Percentiles rank a stretch among this genome's conserved stretches.
phyloP scores from a whole-genome alignment of 2,113 vertebrate species.

The Callospermophilus lateralis region DNA sequence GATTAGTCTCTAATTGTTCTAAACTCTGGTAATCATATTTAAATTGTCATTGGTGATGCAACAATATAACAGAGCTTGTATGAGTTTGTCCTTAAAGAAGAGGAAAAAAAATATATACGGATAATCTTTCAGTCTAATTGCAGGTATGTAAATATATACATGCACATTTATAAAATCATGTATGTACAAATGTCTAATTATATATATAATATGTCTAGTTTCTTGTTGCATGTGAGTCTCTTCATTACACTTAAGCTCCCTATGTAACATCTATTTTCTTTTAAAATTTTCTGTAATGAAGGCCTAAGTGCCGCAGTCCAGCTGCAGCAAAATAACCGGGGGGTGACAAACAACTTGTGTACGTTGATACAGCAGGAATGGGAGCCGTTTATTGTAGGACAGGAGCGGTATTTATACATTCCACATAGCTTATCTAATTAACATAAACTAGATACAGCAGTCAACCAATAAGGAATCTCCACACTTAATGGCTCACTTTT shows the following conservation, averaged over 20 bases:
- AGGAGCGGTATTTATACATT: no score
- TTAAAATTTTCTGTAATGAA: conserved; percentile 15
- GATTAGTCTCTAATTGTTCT: background rate
- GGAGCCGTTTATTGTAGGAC: no score
- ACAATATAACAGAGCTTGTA: background rate
- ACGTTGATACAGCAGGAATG: no score
- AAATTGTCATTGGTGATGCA: background rate
- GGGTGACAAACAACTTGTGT: no score
- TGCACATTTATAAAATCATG: background rate
- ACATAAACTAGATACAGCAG: no score
- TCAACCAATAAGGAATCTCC: no score
- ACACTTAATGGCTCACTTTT: no score
- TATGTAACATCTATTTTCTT: conserved; percentile 11
- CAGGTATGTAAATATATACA: background rate
- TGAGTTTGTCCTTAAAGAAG: background rate
- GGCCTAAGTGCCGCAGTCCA: no score
- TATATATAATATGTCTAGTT: background rate
- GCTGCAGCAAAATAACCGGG: no score
- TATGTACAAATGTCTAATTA: background rate
- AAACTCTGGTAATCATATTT: background rate
- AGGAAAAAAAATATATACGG: background rate
- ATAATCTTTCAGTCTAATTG: background rate
- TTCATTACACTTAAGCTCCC: background rate
- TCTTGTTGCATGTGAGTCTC: background rate
- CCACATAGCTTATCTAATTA: no score